These are phyloP conservation scores for Thalassarche chlororhynchos DNA, from an alignment of 2,113 vertebrate species.

Conservation along the genomic window DNA sequence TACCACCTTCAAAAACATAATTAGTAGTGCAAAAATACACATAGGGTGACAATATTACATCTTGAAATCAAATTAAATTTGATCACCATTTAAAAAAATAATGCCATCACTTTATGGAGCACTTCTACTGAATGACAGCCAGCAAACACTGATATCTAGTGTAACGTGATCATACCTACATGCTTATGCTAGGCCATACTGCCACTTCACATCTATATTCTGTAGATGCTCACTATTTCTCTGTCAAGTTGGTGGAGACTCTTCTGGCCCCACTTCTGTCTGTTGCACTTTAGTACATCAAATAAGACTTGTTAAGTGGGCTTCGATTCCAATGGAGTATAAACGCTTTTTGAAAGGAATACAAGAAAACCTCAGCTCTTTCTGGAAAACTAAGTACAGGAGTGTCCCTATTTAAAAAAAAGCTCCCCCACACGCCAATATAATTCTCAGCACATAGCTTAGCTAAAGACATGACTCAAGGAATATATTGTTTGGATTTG, in stretches of 20 bases:
- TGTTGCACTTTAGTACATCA: background rate
- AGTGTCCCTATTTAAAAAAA: background rate
- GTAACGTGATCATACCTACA: accelerated
- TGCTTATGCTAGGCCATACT: background rate
- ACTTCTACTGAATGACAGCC: background rate
- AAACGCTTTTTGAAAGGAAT: background rate
- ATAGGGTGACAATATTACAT: background rate
- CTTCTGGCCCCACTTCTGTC: background rate
- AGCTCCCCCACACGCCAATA: background rate
- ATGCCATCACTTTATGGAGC: background rate
- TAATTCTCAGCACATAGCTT: background rate
- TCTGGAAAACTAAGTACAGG: background rate
- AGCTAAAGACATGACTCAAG: background rate
- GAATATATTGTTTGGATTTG: background rate
- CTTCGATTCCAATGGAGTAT: background rate
- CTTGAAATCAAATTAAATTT: background rate
- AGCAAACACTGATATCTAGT: background rate
- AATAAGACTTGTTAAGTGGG: background rate
- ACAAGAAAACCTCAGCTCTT: background rate
- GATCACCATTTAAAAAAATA: background rate
- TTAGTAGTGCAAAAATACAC: background rate
- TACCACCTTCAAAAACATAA: background rate
- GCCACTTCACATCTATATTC: background rate
- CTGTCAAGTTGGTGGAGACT: background rate
- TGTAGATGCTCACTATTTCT: accelerated